These are phyloP conservation scores for Lithobates pipiens DNA, from an alignment of 2,797 vertebrate genomes.

Conservation along the genomic window DNA sequence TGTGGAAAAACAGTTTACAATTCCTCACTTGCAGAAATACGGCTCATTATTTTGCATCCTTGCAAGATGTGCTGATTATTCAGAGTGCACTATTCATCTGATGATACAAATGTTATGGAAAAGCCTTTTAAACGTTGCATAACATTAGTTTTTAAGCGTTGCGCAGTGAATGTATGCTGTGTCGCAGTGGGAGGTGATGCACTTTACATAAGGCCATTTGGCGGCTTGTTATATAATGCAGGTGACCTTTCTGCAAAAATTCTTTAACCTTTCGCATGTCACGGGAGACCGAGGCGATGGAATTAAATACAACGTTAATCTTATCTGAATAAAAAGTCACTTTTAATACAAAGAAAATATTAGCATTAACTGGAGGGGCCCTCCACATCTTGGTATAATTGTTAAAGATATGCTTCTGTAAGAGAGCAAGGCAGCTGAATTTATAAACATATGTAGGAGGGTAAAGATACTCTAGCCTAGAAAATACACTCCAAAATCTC, in stretches of 20 bases:
- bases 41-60: conserved; percentile 61
- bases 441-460: no score
- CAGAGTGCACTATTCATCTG: conserved; percentile 47
- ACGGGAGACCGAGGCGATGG: neutral
- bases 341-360: conserved; percentile 8
- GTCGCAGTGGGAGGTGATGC: conserved; percentile 36
- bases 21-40: conserved; percentile 48
- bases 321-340: neutral
- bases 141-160: conserved; percentile 54
- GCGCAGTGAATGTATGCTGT: conserved; percentile 19
- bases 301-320: conserved; percentile 6
- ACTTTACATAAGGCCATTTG: conserved; percentile 32
- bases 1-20: conserved; percentile 57
- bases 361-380: neutral
- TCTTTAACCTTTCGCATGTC: conserved; percentile 16
- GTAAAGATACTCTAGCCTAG: no score
- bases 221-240: conserved; percentile 20
- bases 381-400: neutral
- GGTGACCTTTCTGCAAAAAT: conserved; percentile 53
- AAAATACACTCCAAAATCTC: no score
- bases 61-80: conserved; percentile 62
- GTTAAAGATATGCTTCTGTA: neutral
- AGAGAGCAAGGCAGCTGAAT: no score
- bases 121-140: conserved; percentile 58
- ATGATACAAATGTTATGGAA: conserved; percentile 59